Percentiles rank a stretch among this genome's conserved stretches.
Evolutionary conservation across 2,888 invertebrate species (phyloP).

Genomic region (Ophion slaviceki): DNA sequence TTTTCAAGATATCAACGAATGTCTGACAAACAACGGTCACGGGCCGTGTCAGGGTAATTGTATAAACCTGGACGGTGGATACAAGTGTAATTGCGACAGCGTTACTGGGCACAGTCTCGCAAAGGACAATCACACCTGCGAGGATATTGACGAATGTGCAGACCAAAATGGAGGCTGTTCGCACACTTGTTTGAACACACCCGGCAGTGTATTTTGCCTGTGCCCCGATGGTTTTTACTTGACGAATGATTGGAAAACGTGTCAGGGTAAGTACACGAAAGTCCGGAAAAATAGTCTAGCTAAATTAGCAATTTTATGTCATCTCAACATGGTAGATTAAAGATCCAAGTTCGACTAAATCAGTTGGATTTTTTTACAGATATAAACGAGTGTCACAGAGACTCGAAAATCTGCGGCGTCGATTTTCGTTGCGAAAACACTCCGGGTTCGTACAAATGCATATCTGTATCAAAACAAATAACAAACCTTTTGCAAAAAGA

Average conservation of each 20-base stretch:
- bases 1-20: constrained; percentile 86
- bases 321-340: too few relatives aligned
- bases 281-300: not conserved
- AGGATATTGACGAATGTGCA: constrained; percentile 85
- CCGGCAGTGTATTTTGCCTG: constrained; percentile 83
- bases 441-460: constrained; percentile 83
- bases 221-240: constrained; percentile 79
- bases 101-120: constrained; percentile 86
- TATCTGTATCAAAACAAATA: constrained; percentile 72
- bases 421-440: constrained; percentile 83
- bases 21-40: constrained; percentile 86
- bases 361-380: constrained; percentile 80
- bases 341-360: not conserved
- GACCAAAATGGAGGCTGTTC: constrained; percentile 85
- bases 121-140: constrained; percentile 86
- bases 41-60: constrained; percentile 88
- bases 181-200: constrained; percentile 86
- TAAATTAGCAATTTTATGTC: not conserved
- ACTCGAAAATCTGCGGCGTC: constrained; percentile 68
- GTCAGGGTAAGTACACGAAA: constrained; percentile 72
- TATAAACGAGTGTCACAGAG: constrained; percentile 86
- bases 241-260: constrained; percentile 78
- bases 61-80: constrained; percentile 86
- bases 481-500: constrained; percentile 77
- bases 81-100: constrained; percentile 85